Evolutionary conservation across 2,113 vertebrate species (phyloP), one percentile per base, ranked within the genome.

Genomic region (Rallus limicola): DNA sequence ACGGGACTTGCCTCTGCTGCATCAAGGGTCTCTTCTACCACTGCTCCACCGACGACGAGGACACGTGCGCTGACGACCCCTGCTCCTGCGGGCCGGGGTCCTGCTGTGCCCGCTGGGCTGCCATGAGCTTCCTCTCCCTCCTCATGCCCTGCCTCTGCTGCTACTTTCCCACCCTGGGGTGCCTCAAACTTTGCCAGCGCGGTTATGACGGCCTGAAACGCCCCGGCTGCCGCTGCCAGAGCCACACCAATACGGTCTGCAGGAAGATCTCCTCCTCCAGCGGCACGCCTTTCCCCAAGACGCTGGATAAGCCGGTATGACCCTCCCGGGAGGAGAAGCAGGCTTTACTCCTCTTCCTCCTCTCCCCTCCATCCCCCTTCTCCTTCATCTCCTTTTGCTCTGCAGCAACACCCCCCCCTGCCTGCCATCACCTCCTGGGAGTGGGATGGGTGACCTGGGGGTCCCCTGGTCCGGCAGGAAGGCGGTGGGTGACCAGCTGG

Each of bases 131-230:
- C 85, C 97, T 99, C 96, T 98, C 99, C 5, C 97, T 99, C 83
- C 98, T 99, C 97, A 98, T 99, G 98, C 99, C 99, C 97, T 99
- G 99, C 98, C 98, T 99, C 94, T 99, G 99, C 99, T 99, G 99
- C 99, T 99, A 99, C 98, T 99, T 99, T 83, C 99, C 99, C 38
- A 99, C 98, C 93, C 98, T 98, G 98, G 99, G 99, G 94, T 99
- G 99, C 98, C 99, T 99, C 97, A 98, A 98, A 96, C 95, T 99
- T 93, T 99, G 99, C 98, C 99, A 98, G 98, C 92, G 98, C 64
- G 98, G 98, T 92, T 99, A 99, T 0, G 99, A 99, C 36, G 98
- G 98, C 71, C 97, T 98, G 74, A 98, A 98, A 46, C 98, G 99
- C 40, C 99, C 99, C 2, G 99, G 99, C 97, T 99, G 99, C 98